A percentile compares a stretch with the other conserved stretches of the same genome.
These are phyloP conservation scores for Sporophila hypoxantha DNA, from an alignment of 2,113 vertebrate species.

Conservation along the genomic window DNA sequence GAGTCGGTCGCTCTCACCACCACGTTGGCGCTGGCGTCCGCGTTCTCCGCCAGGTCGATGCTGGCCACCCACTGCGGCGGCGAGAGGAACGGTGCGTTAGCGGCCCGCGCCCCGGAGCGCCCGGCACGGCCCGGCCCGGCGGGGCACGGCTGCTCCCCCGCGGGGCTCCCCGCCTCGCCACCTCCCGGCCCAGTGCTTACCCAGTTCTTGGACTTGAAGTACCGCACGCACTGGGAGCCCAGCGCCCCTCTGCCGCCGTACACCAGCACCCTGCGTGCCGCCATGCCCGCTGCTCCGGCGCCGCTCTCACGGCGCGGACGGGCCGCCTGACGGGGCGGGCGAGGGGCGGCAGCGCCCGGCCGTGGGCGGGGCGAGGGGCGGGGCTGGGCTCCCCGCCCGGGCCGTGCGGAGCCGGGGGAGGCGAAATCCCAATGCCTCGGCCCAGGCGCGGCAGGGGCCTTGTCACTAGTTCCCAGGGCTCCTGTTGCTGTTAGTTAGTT, in stretches of 20 bases:
- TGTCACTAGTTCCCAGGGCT: too few relatives aligned
- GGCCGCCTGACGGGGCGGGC: neutral
- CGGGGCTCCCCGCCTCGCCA: neutral
- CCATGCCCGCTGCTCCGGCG: neutral
- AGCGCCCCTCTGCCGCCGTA: constrained; percentile 87
- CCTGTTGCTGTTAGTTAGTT: neutral
- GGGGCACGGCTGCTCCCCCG: neutral
- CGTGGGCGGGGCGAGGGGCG: neutral
- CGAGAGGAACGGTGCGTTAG: neutral
- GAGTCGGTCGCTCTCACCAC: constrained; percentile 79
- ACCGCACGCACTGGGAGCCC: constrained; percentile 81
- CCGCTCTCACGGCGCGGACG: neutral
- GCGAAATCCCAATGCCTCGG: accelerated
- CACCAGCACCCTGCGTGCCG: constrained; percentile 75
- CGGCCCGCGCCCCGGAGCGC: neutral
- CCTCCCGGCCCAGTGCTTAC: constrained; percentile 56
- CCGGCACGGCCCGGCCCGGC: neutral
- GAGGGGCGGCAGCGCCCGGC: neutral
- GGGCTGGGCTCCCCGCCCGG: accelerated
- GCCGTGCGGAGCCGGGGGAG: accelerated
- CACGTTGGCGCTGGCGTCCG: constrained; percentile 82
- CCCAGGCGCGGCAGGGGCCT: accelerated
- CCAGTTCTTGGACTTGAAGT: constrained; percentile 83
- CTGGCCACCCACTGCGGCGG: constrained; percentile 84
- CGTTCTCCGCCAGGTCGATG: constrained; percentile 84